These are phyloP conservation scores for Sebastes oblongus DNA, from an alignment of 2,797 vertebrate genomes.

Conservation along the genomic window DNA sequence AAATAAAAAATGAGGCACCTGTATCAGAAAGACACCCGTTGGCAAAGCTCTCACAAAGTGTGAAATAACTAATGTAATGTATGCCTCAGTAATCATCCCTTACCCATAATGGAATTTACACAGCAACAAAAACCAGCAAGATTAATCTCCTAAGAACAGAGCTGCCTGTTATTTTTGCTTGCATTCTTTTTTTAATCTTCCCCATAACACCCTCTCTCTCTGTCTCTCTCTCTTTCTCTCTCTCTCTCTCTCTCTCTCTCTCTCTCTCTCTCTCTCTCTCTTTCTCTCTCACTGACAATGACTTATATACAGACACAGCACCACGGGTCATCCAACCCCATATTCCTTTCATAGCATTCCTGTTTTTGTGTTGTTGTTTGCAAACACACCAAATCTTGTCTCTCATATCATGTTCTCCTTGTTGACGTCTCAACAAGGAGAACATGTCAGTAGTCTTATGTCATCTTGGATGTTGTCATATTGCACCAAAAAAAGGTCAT, in stretches of 20 bases:
- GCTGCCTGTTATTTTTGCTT: background rate
- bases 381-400: too few species aligned
- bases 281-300: background rate
- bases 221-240: too few species aligned
- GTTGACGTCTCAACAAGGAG: too few species aligned
- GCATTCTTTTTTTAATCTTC: background rate
- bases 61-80: background rate
- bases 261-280: background rate
- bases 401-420: too few species aligned
- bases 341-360: background rate
- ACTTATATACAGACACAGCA: background rate
- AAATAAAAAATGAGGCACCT: background rate
- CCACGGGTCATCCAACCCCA: background rate
- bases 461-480: background rate
- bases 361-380: too few species aligned
- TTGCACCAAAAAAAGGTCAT: background rate
- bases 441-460: too few species aligned
- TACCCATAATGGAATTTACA: background rate
- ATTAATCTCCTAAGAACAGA: background rate
- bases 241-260: too few species aligned
- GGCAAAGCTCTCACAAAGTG: background rate
- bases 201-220: background rate
- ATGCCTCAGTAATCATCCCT: background rate
- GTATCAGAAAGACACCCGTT: too few species aligned
- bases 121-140: background rate